Evolutionary conservation across 2,797 vertebrate species (phyloP).

Genomic region (Graptemys geographica): DNA sequence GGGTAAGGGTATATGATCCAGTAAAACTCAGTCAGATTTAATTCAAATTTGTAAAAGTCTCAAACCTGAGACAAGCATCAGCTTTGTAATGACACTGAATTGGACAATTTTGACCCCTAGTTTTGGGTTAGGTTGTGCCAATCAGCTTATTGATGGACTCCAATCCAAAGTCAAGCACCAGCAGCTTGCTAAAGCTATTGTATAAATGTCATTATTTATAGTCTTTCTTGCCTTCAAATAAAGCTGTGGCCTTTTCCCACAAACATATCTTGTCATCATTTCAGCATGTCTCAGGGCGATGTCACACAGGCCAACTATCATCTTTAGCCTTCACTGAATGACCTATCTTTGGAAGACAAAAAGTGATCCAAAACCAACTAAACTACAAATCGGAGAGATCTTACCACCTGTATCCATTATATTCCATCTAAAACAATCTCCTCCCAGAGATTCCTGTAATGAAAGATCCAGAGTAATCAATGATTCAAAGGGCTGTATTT

Average conservation of each 20-base stretch:
- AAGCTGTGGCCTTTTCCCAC: not conserved
- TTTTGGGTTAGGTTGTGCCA: not conserved
- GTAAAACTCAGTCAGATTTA: not conserved
- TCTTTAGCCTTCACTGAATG: not conserved
- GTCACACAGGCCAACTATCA: not conserved
- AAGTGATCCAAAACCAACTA: not conserved
- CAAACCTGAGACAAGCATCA: not conserved
- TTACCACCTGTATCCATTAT: not conserved
- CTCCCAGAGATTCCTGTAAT: not conserved
- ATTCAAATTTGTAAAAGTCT: not conserved
- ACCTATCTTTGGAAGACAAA: not conserved
- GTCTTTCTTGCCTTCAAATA: not conserved
- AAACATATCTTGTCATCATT: not conserved
- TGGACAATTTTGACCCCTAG: not conserved
- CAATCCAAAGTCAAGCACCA: not conserved
- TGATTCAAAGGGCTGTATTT: not conserved
- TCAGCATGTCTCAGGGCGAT: not conserved
- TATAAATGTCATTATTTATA: not conserved
- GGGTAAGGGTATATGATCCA: not conserved
- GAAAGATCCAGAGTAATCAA: not conserved
- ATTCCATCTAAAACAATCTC: not conserved
- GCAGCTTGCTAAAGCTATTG: not conserved
- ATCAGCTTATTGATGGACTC: not conserved
- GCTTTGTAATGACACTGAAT: not conserved
- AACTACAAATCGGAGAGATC: not conserved